Base-by-base conservation (phyloP, 1,140 invertebrate species). In the Neodiprion virginianus region DNA sequence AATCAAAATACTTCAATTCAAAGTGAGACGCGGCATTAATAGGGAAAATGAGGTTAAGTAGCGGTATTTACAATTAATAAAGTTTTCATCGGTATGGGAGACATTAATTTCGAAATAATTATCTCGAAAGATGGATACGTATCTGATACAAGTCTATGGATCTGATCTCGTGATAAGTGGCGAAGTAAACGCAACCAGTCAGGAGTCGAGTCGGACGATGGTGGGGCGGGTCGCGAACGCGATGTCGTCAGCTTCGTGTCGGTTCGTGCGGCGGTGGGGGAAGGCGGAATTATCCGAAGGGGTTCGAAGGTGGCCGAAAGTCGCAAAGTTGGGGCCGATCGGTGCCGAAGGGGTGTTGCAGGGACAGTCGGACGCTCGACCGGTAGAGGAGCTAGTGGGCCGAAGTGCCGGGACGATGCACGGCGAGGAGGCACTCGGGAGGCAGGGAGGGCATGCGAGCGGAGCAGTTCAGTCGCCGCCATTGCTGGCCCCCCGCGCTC, bases 391-490 rank as follows among this genome's bases (percentile, higher is more conserved):
- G 53, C 53, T 61, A 61, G 53, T 61, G 53, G 53, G 53, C 53
- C 53, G 53, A 61, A 61, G 11, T 61, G 53, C 53, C 53, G 53
- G 53, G 53, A 61, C 53, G 53, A 61, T 61, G 53, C 53, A 61
- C 53, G 53, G 53, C 53, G 53, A 81, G 82, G 84, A 82, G 80
- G 83, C 87, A 88, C 84, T 87, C 80, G 81, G 85, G 83, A 83
- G 83, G 85, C 85, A 86, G 87, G 86, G 86, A 85, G 85, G 85
- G 83, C 82, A 85, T 81, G 84, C 83, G 85, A 86, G 80, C 83
- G 79, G 83, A 86, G 71, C 79, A 82, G 82, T 83, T 85, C 82
- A 82, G 83, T 86, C 83, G 86, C 85, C 87, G 87, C 87, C 86
- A 88, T 88, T 88, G 85, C 85, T 80, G 85, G 84, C 81, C 81